Conservation (phyloP, 2,888 invertebrate species). For the Meteorus colon region DNA sequence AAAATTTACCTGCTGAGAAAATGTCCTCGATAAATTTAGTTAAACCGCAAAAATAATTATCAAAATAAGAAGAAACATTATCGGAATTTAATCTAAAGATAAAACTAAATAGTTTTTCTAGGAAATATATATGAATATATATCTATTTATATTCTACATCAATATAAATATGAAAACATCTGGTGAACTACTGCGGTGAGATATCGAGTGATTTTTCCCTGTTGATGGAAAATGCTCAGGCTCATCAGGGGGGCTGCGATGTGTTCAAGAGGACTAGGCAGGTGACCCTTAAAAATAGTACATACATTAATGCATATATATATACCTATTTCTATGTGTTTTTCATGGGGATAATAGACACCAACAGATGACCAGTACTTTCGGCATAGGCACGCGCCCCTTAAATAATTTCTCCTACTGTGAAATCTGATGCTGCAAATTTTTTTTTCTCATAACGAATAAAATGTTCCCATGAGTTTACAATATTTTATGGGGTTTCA, state of each 20-base stretch:
- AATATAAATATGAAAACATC: neutral
- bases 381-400: conserved; percentile 50
- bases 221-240: conserved; percentile 2
- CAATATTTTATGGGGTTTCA: too few species aligned
- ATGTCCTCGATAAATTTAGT: neutral
- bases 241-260: conserved; percentile 60
- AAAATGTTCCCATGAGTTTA: too few species aligned
- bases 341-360: neutral
- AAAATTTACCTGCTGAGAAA: too few species aligned
- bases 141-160: too few species aligned
- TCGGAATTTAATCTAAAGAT: too few species aligned
- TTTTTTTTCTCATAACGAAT: neutral
- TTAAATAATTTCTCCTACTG: conserved; percentile 14
- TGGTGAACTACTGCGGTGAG: neutral
- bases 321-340: neutral
- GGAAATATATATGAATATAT: neutral
- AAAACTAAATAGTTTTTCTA: neutral
- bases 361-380: conserved; percentile 60
- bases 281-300: conserved; percentile 54
- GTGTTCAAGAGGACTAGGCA: conserved; percentile 57
- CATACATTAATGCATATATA: neutral
- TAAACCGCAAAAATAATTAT: neutral
- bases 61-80: neutral
- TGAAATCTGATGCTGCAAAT: conserved; percentile 14
- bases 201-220: conserved; percentile 1